These are phyloP conservation scores for Loriculus beryllinus DNA, from an alignment of 2,797 vertebrate species.

Conservation along the genomic window DNA sequence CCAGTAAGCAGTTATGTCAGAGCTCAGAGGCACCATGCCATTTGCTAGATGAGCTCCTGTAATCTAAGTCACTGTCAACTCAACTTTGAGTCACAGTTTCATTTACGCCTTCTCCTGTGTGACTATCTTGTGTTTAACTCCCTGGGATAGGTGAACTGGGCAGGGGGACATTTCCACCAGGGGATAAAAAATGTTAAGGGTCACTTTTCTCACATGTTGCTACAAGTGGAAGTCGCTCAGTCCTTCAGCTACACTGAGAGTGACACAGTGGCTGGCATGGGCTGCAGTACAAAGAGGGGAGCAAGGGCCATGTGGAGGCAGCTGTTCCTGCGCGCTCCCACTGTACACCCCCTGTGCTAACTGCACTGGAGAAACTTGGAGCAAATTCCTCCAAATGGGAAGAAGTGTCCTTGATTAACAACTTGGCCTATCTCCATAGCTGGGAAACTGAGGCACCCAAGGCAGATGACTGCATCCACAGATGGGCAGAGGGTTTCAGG, in stretches of 20 bases:
- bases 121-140: background rate
- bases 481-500: background rate
- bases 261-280: background rate
- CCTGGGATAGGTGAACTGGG: background rate
- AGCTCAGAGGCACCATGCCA: background rate
- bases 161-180: background rate
- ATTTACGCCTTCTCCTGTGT: background rate
- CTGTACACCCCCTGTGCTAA: background rate
- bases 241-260: background rate
- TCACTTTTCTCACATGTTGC: background rate
- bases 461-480: background rate
- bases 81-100: background rate
- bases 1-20: background rate
- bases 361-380: background rate
- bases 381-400: background rate
- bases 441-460: slow-evolving; percentile 41
- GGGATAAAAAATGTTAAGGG: background rate
- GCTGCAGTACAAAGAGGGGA: background rate
- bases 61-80: background rate
- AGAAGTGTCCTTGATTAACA: background rate
- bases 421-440: background rate
- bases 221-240: background rate
- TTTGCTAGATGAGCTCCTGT: background rate
- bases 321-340: background rate
- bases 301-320: background rate